Base-by-base conservation (phyloP, 1,140 invertebrate species). In the Aphelenchoides avenae region DNA sequence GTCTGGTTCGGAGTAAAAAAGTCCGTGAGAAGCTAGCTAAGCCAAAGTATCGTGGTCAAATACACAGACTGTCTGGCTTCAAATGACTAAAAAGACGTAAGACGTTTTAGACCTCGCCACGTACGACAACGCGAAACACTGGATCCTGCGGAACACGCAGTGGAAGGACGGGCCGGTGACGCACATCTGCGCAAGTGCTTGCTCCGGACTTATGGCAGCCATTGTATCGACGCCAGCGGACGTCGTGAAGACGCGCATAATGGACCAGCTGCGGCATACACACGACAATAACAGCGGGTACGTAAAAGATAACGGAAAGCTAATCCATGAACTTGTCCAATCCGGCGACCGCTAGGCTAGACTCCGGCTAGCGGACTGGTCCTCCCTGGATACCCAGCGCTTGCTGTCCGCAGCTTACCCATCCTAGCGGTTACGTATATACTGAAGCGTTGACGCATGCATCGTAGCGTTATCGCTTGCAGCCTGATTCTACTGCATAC, bases 171-270 rank as follows among this genome's bases (percentile, higher is more conserved):
- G 84, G 31, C 67, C 58, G 52, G 30, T 62, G 4, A 61, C 59
- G 20, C 64, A 67, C 41, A 54, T 46, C 1, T 22, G 36, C 20
- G 52, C 64, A 7, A 46, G 88, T 66, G 81, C 83, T 41, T 84
- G 85, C 61, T 89, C 89, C 3, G 89, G 89, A 1, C 82, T 93
- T 30, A 85, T 90, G 2, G 88, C 89, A 5, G 88, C 90, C 3
- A 83, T 84, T 0, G 81, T 93, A 79, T 89, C 89, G n/a, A 91
- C 89, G 0, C 90, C 90, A 0, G 88, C 89, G 6, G 90, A 94
- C 80, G 89, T 92, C 7, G 82, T 93, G 0, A 92, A 92, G 79
- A 91, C 90, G 4, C 81, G 90, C 61, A 83, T 93, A 18, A 93
- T 94, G 90, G 92, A 93, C 79, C 90, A 93, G 74, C 87, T 89